Base-by-base conservation (phyloP, 2,797 vertebrate genomes). In the Myotis daubentonii region DNA sequence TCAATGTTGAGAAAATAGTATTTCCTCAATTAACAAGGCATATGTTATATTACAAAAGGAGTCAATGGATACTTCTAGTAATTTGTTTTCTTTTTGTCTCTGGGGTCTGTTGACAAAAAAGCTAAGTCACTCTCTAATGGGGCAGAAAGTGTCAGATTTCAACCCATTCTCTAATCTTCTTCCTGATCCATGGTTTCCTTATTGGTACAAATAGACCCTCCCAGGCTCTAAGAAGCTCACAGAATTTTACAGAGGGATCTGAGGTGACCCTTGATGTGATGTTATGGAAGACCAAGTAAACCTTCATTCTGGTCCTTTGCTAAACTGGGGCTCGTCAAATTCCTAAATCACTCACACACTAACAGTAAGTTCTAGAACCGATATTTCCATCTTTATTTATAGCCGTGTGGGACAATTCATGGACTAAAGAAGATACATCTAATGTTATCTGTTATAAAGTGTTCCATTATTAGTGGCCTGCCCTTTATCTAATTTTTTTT, bases 311-410 rank as follows among this genome's bases (percentile, higher is more conserved):
- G 38, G 5, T 62, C 53, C 4, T 82, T 90, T 33, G 15, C 33
- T 38, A 85, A 94, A 15, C 28, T 49, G 25, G 7, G 11, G 8
- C 11, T 82, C 17, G 30, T 57, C n/a, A 53, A 47, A 71, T 79
- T 82, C 17, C 65, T 70, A 23, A 94, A 78, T 91, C 20, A 71
- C n/a, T 65, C 36, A 91, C 1, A 55, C 5, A 44, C 17, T 70
- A 36, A 49, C 5, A 41, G 44, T 57, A 84, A 88, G 33, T 78
- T 83, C 28, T 75, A n/a, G 68, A 90, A 70, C 11, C 23, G 19
- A 4, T 55, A 57, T 95, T 94, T 94, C 8, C 30, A 57, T 72
- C 22, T n/a, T 79, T 41, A 89, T 62, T 90, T 78, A n/a, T 90
- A 78, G 74, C 28, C 33, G 8, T 57, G 22, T 76, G 25, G 33